Evolutionary conservation across 2,888 invertebrate species (phyloP).

Genomic region (Hemicrepidius hirtus): DNA sequence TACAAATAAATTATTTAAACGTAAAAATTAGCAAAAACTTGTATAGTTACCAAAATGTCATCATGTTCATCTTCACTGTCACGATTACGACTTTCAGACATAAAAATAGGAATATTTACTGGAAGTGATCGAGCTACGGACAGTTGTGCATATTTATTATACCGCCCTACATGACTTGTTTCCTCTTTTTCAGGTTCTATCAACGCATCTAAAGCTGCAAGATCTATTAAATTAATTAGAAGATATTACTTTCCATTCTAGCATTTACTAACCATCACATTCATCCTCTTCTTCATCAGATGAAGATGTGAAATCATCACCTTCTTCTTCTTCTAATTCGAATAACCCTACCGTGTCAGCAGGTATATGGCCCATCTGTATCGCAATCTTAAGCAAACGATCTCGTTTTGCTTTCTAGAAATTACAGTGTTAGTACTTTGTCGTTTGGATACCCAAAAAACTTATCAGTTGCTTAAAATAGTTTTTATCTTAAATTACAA

Average conservation of each 20-base stretch:
- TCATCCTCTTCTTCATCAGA: slow-evolving; percentile 77
- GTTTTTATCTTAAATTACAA: background rate
- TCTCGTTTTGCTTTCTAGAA: slow-evolving; percentile 53
- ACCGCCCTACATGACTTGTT: slow-evolving; percentile 75
- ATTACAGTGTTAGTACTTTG: background rate
- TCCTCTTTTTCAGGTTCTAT: slow-evolving; percentile 70
- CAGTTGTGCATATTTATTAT: slow-evolving; percentile 67
- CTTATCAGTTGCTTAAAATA: no score
- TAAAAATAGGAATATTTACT: slow-evolving; percentile 82
- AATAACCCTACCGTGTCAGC: slow-evolving; percentile 77
- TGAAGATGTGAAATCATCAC: slow-evolving; percentile 65
- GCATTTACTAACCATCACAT: slow-evolving; percentile 80
- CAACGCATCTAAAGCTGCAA: slow-evolving; percentile 12
- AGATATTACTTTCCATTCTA: no score
- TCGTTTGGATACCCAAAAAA: no score
- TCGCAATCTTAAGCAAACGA: slow-evolving; percentile 40
- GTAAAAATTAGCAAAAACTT: background rate
- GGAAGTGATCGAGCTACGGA: slow-evolving; percentile 85
- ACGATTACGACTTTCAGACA: slow-evolving; percentile 63
- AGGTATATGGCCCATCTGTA: slow-evolving; percentile 51
- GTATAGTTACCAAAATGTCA: slow-evolving; percentile 57
- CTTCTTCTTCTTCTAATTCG: slow-evolving; percentile 84
- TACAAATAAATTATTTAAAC: background rate
- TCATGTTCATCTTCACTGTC: slow-evolving; percentile 73
- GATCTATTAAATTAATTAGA: background rate